phyloP scores from a whole-genome alignment of 1,140 invertebrate species.

The Adelges cooleyi region DNA sequence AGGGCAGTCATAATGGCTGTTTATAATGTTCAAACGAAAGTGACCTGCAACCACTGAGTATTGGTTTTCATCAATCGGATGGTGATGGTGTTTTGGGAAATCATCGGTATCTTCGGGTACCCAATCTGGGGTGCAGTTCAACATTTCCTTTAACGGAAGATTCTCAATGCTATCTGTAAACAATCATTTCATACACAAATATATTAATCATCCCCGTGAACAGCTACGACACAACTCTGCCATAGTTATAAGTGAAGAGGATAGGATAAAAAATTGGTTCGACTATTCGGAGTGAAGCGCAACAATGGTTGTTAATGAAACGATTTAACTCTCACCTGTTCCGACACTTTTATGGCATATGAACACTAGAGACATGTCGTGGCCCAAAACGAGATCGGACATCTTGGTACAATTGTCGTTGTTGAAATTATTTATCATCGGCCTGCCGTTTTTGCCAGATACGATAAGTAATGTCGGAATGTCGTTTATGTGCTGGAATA shows the following conservation, averaged over 20 bases:
- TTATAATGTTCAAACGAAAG: neutral
- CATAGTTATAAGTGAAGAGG: no score
- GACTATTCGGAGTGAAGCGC: no score
- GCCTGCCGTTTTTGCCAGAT: slow-evolving; percentile 8
- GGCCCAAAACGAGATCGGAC: neutral
- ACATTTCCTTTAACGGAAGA: neutral
- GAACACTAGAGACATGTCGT: slow-evolving; percentile 10
- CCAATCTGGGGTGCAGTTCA: slow-evolving; percentile 8
- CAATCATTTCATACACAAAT: no score
- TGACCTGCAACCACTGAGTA: neutral
- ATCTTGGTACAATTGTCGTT: slow-evolving; percentile 18
- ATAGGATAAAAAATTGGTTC: no score
- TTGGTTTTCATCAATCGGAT: slow-evolving; percentile 9
- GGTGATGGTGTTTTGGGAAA: neutral
- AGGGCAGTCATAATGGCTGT: neutral
- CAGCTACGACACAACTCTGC: no score
- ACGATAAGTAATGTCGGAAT: neutral
- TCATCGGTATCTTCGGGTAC: slow-evolving; percentile 3
- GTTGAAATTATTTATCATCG: neutral
- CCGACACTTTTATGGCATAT: neutral
- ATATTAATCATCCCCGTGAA: no score
- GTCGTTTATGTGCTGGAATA: slow-evolving; percentile 7
- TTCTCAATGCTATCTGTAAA: neutral
- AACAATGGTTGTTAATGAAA: no score
- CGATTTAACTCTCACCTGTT: neutral